Evolutionary conservation across 2,888 invertebrate genomes (phyloP).

Genomic region (Agapetus fuscipes): DNA sequence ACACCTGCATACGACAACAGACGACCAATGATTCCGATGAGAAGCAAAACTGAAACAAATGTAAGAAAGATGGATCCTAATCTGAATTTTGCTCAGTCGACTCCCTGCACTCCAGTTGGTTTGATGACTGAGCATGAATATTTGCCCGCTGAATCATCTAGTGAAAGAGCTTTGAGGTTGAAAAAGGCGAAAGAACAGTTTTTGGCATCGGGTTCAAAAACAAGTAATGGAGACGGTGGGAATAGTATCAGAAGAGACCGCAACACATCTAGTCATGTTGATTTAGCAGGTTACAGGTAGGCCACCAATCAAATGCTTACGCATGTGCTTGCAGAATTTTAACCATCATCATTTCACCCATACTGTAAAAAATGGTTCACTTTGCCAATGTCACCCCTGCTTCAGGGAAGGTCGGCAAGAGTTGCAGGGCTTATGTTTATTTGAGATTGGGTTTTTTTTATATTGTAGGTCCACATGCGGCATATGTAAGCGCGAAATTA

Average conservation of each 20-base stretch:
- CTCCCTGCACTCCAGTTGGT: conserved; percentile 16
- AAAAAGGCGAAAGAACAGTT: conserved; percentile 66
- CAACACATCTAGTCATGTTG: conserved; percentile 15
- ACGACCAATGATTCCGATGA: too few relatives aligned
- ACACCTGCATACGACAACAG: too few relatives aligned
- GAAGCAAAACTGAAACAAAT: conserved; percentile 2
- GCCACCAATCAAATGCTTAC: not conserved
- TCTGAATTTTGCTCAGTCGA: conserved; percentile 24
- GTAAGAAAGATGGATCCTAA: conserved; percentile 17
- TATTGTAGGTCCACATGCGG: too few relatives aligned
- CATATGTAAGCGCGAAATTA: too few relatives aligned
- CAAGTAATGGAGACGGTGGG: conserved; percentile 10
- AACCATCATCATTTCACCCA: too few relatives aligned
- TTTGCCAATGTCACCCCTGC: too few relatives aligned
- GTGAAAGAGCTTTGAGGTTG: conserved; percentile 48
- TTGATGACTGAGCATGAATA: conserved; percentile 10
- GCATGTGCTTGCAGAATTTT: too few relatives aligned
- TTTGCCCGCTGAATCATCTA: conserved; percentile 23
- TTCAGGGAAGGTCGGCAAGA: too few relatives aligned
- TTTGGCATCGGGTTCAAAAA: conserved; percentile 28
- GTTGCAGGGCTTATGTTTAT: too few relatives aligned
- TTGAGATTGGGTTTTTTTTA: too few relatives aligned
- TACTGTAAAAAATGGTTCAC: too few relatives aligned
- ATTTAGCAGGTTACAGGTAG: conserved; percentile 20
- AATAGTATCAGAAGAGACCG: conserved; percentile 13